Base-by-base conservation (phyloP, 2,888 invertebrate species). In the Sarcophaga variegata region DNA sequence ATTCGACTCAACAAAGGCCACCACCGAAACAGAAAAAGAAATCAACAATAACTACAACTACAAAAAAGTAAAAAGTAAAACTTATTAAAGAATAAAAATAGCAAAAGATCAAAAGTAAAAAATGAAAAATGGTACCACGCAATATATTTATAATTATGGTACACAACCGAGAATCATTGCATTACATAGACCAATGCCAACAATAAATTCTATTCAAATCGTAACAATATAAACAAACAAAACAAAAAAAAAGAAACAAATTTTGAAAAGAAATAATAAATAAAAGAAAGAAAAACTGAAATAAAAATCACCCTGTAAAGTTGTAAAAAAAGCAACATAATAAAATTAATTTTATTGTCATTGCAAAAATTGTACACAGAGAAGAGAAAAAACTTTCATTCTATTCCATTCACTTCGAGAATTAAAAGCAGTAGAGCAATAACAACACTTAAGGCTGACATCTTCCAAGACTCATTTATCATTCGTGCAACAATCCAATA, bases 281-380 rank as follows among this genome's bases (percentile, higher is more conserved):
- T 4, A 62, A n/a, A 69, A 27, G 20, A 17, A 45, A 63, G 45
- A 2, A 22, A 66, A 78, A 76, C 14, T 10, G 6, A 74, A 79
- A 22, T 25, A 49, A 17, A 60, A 70, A 59, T 4, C 49, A 49
- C 49, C 49, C 49, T 14, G 37, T 37, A 49, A 54, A 54, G 2
- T 62, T 60, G 6, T 47, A 67, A 59, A 11, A 11, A 70, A 81
- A 88, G 62, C 47, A 66, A 83, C 62, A 72, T 69, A 75, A 81
- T 72, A 76, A 69, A 80, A 88, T 70, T 81, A 84, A 74, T 83
- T 81, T 83, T 83, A 83, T 77, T 83, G 67, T 76, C 62, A 83
- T 77, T 86, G 62, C 54, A 37, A 72, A 27, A 76, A 72, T 12
- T 83, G 76, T 37, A 82, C 37, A 60, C 80, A 72, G 2, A 60